Percentiles rank a stretch among this genome's conserved stretches.
Conservation (phyloP, 2,113 vertebrate genomes). For the Limanda limanda region DNA sequence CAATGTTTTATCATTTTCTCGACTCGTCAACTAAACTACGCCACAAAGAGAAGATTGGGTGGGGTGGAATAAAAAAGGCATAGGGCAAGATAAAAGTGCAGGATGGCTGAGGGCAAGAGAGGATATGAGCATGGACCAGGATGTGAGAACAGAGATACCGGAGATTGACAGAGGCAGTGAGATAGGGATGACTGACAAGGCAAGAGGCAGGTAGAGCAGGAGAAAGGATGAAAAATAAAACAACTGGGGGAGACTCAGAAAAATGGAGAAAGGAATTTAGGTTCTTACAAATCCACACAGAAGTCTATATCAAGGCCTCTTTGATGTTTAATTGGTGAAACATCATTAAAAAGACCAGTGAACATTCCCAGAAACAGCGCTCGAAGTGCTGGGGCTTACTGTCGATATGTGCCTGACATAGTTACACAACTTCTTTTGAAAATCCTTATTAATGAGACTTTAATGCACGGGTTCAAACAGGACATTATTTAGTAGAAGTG, state of each 20-base stretch:
- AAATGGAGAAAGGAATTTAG: conserved; percentile 13
- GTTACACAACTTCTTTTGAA: background rate
- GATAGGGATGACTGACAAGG: conserved; percentile 48
- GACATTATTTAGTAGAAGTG: background rate
- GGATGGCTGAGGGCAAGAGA: conserved; percentile 12
- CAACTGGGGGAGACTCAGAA: conserved; percentile 23
- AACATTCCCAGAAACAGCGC: conserved; percentile 11
- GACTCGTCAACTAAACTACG: background rate
- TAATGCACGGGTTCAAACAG: background rate
- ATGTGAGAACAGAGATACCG: conserved; percentile 29
- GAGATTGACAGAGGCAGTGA: conserved; percentile 24
- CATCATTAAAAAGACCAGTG: conserved; percentile 18
- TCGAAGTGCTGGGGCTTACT: background rate
- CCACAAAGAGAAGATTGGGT: background rate
- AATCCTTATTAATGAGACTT: background rate
- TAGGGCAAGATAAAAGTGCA: conserved; percentile 8
- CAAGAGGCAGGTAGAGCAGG: conserved; percentile 9
- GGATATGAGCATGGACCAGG: conserved; percentile 7
- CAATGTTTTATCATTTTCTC: background rate
- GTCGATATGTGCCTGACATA: background rate
- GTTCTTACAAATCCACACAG: conserved; percentile 25
- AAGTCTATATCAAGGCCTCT: conserved; percentile 25
- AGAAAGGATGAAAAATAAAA: conserved; percentile 4
- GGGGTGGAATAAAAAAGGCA: background rate
- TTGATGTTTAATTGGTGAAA: conserved; percentile 46